Percentiles rank a stretch among this genome's conserved stretches.
Evolutionary conservation across 2,113 vertebrate species (phyloP).

Genomic region (Anhinga rufa): DNA sequence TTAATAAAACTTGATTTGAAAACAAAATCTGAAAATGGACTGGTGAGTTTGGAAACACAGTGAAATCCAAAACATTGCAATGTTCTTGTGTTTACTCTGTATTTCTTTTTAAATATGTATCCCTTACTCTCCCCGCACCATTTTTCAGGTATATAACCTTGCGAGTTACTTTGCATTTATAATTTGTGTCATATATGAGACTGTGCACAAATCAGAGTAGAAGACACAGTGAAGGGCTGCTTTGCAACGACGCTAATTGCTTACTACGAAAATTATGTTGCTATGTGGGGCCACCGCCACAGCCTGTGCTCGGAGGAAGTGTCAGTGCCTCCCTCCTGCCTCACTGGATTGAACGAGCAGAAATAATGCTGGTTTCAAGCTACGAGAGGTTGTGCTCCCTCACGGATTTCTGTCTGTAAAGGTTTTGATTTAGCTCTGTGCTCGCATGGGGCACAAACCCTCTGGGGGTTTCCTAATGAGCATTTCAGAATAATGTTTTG

Average conservation of each 20-base stretch:
- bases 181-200: neutral
- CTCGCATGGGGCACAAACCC: neutral
- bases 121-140: neutral
- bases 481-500: neutral
- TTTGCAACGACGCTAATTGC: neutral
- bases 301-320: neutral
- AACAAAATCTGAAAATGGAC: constrained; percentile 95
- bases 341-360: neutral
- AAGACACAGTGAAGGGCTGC: neutral
- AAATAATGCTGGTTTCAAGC: neutral
- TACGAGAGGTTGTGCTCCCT: neutral
- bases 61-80: neutral
- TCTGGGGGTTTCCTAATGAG: neutral
- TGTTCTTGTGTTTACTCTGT: neutral
- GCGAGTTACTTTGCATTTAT: neutral
- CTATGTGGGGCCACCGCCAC: neutral
- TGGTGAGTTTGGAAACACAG: constrained; percentile 79
- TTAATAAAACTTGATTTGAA: constrained; percentile 96
- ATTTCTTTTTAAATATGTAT: neutral
- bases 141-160: neutral
- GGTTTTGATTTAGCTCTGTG: neutral
- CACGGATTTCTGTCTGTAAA: neutral
- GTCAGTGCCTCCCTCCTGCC: neutral
- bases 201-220: neutral
- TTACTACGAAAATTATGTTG: neutral